Evolutionary conservation across 2,113 vertebrate species (phyloP), one percentile per base, ranked within the genome.

Genomic region (Origma solitaria): DNA sequence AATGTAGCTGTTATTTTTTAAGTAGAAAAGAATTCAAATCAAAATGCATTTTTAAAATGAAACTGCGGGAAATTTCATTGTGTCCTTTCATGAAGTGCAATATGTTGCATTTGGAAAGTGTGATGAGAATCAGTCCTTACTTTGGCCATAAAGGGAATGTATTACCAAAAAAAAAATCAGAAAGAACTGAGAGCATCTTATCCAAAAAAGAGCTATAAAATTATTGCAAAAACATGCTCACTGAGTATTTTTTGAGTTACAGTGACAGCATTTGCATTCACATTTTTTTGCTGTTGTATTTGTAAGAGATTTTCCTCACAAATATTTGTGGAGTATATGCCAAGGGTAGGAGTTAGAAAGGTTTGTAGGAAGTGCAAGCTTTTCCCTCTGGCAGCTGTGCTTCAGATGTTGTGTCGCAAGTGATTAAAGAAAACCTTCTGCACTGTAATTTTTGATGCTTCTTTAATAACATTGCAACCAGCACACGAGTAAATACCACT

Each of bases 271-370:
- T 75, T 78, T 91, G 42, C 78, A 42, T 14, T 72, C 8, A 7
- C 28, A 5, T 42, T 65, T 89, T 62, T 77, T 57, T 73, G 45
- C 22, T 66, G 40, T 33, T 87, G 7, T 69, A 33, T 56, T 84
- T 88, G 28, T 60, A 60, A 61, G 57, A 54, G 30, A 12, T 87
- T 95, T 94, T 80, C 54, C 38, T 80, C 62, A 19, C 58, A 44
- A 69, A 28, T 37, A 22, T 51, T 51, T 64, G 33, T 73, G 64
- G 38, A 58, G 19, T 11, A 4, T 33, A 7, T 27, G 54, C 72
- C 82, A 53, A 45, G 66, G 50, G 6, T 10, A 42, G 53, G 61
- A 62, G 51, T 35, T 27, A 17, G 25, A 33, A 62, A 62, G 72
- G 60, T 56, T 71, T 86, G 31, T 54, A 50, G 23, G 84, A 86